These are phyloP conservation scores for Pluvianellus socialis DNA, from an alignment of 2,113 vertebrate genomes.

Conservation along the genomic window DNA sequence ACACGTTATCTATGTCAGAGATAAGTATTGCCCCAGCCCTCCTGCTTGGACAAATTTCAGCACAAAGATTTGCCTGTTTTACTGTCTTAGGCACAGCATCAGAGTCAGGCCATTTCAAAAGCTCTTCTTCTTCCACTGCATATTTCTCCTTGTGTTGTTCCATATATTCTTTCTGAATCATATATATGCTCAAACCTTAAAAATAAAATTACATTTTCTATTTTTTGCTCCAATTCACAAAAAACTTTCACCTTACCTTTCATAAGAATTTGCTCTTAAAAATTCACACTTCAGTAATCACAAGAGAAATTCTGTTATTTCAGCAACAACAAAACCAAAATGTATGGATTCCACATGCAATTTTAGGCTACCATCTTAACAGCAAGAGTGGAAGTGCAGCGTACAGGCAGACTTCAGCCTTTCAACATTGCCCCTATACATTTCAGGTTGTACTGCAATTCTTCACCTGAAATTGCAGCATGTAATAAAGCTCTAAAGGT, in stretches of 20 bases:
- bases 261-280: neutral
- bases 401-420: neutral
- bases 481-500: neutral
- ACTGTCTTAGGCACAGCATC: neutral
- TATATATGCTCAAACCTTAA: neutral
- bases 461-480: neutral
- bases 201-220: neutral
- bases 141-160: neutral
- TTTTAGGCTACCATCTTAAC: slow-evolving; percentile 31
- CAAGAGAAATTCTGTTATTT: neutral
- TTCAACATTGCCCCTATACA: neutral
- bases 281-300: neutral
- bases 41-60: neutral
- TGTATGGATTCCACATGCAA: neutral
- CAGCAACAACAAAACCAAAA: neutral
- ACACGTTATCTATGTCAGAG: neutral
- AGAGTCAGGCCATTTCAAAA: neutral
- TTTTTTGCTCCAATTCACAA: neutral
- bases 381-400: slow-evolving; percentile 3
- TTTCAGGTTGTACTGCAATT: neutral
- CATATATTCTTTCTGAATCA: neutral
- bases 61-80: neutral
- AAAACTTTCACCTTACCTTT: neutral
- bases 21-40: neutral
- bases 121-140: neutral